Base-by-base conservation (phyloP, 1,140 invertebrate genomes). In the Leptoteleia sp. region DNA sequence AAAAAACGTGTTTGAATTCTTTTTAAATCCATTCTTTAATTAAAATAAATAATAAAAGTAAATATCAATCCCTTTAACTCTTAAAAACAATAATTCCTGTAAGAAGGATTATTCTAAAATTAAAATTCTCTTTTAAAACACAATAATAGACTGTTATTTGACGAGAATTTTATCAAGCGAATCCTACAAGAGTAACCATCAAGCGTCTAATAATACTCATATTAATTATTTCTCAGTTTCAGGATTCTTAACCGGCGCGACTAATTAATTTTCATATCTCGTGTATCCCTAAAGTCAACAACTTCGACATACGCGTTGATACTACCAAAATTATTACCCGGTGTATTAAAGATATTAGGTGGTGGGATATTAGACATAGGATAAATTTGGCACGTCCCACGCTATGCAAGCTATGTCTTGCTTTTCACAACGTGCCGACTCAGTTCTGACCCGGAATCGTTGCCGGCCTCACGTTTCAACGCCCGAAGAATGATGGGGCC, bases 381-480 rank as follows among this genome's bases (percentile, higher is more conserved):
- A 80, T 82, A 82, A 82, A 77, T 82, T 80, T 80, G 80, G 80
- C 71, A 75, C 80, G 77, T 75, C 76, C 77, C 80, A 80, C 73
- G 73, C 80, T 72, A 72, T 72, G 54, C 79, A 59, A 65, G 70
- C 67, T 78, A 62, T 73, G 65, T 52, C 48, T 82, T 37, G 72
- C 29, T 72, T 73, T 68, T 54, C 67, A 55, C 67, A 64, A 67
- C 75, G 62, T 77, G 47, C 48, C 71, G 59, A 61, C 45, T 81
- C 67, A 81, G 76, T 81, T 4, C 59, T 67, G 76, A 79, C 70
- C 71, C 71, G 79, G 72, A 79, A 76, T 76, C 65, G 76, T 48
- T 42, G 29, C 57, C 55, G 71, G 57, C 25, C 29, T 78, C 57
- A 47, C 33, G 55, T 62, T 57, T 15, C 11, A 35, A 59, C 45